A percentile compares a stretch with the other conserved stretches of the same genome.
These are phyloP conservation scores for Arctia plantaginis DNA, from an alignment of 2,888 invertebrate genomes.

Conservation along the genomic window DNA sequence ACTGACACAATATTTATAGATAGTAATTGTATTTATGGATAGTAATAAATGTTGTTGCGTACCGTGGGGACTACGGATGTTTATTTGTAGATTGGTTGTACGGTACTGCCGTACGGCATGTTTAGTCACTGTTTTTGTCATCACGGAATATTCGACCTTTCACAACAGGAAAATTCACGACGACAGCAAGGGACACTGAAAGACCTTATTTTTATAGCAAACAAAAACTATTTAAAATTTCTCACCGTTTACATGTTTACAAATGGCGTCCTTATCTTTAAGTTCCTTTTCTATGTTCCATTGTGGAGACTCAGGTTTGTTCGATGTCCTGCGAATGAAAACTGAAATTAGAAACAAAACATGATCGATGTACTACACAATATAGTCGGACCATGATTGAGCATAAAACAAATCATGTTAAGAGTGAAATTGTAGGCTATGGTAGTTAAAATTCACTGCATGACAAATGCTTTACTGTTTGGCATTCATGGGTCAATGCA, in stretches of 20 bases:
- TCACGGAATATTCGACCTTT: conserved; percentile 73
- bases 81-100: conserved; percentile 85
- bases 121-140: conserved; percentile 78
- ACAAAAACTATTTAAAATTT: conserved; percentile 40
- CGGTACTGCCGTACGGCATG: conserved; percentile 83
- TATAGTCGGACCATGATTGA: conserved; percentile 20
- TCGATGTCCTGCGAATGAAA: conserved; percentile 74
- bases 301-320: conserved; percentile 79
- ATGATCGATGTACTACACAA: conserved; percentile 39
- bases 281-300: conserved; percentile 79
- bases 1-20: conserved; percentile 60
- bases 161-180: conserved; percentile 63
- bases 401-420: conserved; percentile 20
- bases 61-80: conserved; percentile 67
- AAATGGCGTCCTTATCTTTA: conserved; percentile 72
- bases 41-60: conserved; percentile 53
- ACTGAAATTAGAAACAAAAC: conserved; percentile 59
- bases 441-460: conserved; percentile 66
- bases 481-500: conserved; percentile 78
- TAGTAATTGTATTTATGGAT: too few species aligned
- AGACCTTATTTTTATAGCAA: conserved; percentile 39
- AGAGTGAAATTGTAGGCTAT: conserved; percentile 52
- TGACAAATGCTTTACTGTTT: conserved; percentile 73
- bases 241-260: conserved; percentile 82
- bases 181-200: conserved; percentile 30